Conservation (phyloP, 2,113 vertebrate genomes). For the Thryonomys swinderianus region DNA sequence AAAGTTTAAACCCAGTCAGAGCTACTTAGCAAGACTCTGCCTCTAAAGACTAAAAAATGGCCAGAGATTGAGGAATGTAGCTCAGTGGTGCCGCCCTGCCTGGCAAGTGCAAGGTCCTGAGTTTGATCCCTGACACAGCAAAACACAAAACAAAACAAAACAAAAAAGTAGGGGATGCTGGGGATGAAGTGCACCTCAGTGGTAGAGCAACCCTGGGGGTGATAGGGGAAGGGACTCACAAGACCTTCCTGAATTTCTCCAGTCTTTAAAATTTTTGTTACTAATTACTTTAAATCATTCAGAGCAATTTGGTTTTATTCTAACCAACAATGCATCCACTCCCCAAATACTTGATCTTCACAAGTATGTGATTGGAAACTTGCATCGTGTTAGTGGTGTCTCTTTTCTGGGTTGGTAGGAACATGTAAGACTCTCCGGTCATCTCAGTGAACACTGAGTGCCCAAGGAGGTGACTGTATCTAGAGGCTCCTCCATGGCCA, state of each 20-base stretch:
- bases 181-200: no score
- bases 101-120: no score
- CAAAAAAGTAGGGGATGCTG: no score
- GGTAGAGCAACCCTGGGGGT: no score
- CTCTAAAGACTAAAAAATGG: no score
- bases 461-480: background rate
- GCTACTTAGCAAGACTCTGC: background rate
- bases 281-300: background rate
- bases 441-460: background rate
- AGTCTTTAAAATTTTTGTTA: background rate
- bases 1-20: background rate
- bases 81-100: no score
- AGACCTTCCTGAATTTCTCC: background rate
- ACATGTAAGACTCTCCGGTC: background rate
- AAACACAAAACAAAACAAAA: no score
- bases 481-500: background rate
- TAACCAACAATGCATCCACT: background rate
- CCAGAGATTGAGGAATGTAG: no score
- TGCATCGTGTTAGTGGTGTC: background rate
- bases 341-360: background rate
- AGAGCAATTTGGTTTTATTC: conserved; percentile 17
- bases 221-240: background rate
- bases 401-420: background rate
- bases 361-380: background rate
- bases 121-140: no score